Evolutionary conservation across 2,113 vertebrate species (phyloP), one percentile per base, ranked within the genome.

Genomic region (Gopherus flavomarginatus): DNA sequence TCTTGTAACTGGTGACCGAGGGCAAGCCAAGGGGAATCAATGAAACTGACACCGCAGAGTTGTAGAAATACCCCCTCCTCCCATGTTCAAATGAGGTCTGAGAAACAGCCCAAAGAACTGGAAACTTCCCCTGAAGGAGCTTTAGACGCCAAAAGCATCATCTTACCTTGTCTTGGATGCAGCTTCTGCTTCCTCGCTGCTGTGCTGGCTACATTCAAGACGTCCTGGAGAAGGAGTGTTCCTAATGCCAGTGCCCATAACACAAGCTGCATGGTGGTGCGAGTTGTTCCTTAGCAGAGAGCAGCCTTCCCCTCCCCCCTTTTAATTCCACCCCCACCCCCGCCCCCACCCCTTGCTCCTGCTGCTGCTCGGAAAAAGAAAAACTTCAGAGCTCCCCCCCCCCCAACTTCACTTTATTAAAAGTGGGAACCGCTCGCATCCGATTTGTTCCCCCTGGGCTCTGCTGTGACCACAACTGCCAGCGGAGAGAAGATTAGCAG

Each of bases 211-310:
- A 98, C 98, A 97, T 97, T 98, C 95, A 98, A 98, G 95, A 99
- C 97, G 98, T 98, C 98, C 94, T 98, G 98, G 98, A 99, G 98
- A 92, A 99, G 98, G 90, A 99, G 97, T 93, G 98, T 97, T 96
- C 99, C 98, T 97, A 99, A 98, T 97, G 98, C 98, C 98, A 99
- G 98, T 98, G 98, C 99, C 99, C 99, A 99, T 96, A 99, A 98
- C 98, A 99, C 99, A 98, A 99, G 99, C 99, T 99, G 98, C 99
- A 99, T 99, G 99, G 98, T 99, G 99, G 98, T 99, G 94, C 86
- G 93, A 89, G 96, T 94, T 88, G 96, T n/a, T 95, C 98, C 97
- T 97, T 96, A 77, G 95, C 96, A 92, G 97, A 98, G 96, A 97
- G 97, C 97, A 97, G 95, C 95, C 69, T 97, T 92, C 94, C 80